Percentiles rank a stretch among this genome's conserved stretches.
Conservation (phyloP, 2,888 invertebrate genomes). For the Trachelus troglodyta region DNA sequence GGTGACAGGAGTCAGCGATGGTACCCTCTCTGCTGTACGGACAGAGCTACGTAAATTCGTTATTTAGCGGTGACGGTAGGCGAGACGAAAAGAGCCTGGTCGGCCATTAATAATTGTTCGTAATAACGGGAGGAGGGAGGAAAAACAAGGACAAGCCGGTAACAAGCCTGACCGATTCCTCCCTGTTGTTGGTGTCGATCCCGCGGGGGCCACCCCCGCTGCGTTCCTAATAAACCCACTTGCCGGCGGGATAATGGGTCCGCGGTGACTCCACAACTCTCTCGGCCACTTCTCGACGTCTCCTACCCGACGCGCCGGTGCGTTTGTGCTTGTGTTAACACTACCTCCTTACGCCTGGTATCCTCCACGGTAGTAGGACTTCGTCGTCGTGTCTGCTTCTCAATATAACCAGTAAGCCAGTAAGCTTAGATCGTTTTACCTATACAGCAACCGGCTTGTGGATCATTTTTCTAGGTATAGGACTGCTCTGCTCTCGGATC, state of each 20-base stretch:
- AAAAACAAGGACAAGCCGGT: slow-evolving; percentile 33
- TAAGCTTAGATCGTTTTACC: neutral
- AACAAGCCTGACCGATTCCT: slow-evolving; percentile 63
- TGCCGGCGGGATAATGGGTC: slow-evolving; percentile 62
- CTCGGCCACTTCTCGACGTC: slow-evolving; percentile 53
- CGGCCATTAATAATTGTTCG: slow-evolving; percentile 61
- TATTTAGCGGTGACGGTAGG: neutral
- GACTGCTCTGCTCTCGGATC: slow-evolving; percentile 1
- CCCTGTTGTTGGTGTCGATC: slow-evolving; percentile 56
- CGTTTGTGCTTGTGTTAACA: slow-evolving; percentile 7
- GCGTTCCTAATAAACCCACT: slow-evolving; percentile 65
- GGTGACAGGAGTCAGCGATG: slow-evolving; percentile 4
- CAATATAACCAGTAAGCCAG: neutral
- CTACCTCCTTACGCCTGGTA: slow-evolving; percentile 33
- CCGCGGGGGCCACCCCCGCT: slow-evolving; percentile 63
- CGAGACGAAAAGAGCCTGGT: slow-evolving; percentile 40
- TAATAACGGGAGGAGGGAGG: slow-evolving; percentile 46
- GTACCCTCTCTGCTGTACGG: slow-evolving; percentile 5
- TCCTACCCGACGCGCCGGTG: slow-evolving; percentile 2
- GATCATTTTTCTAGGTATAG: neutral
- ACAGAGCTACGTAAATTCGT: neutral
- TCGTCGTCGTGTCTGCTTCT: neutral
- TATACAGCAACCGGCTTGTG: neutral
- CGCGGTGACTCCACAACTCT: slow-evolving; percentile 64
- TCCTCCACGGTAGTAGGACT: slow-evolving; percentile 4